Evolutionary conservation across 2,888 invertebrate genomes (phyloP).

Genomic region (Baronia brevicornis): DNA sequence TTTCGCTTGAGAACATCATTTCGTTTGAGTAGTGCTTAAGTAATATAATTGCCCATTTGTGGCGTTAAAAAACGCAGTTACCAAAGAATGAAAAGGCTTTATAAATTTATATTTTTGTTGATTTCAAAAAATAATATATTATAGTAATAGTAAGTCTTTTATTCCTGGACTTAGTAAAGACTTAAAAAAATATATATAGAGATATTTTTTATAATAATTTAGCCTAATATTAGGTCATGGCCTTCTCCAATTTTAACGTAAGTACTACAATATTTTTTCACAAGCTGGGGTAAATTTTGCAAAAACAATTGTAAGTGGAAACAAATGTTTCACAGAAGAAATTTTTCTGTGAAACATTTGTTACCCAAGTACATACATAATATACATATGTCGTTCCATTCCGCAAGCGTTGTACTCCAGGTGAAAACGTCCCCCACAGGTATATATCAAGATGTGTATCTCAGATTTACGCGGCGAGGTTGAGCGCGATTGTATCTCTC

Average conservation of each 20-base stretch:
- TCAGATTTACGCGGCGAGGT: constrained; percentile 55
- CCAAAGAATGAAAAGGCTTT: too few species aligned
- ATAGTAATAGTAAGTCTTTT: too few species aligned
- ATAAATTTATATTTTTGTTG: too few species aligned
- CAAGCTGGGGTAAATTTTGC: constrained; percentile 1
- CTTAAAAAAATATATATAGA: too few species aligned
- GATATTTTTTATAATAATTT: too few species aligned
- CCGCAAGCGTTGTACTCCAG: constrained; percentile 20
- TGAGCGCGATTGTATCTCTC: constrained; percentile 58
- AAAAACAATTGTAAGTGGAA: constrained; percentile 10
- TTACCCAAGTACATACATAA: constrained; percentile 12
- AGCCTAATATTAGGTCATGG: too few species aligned
- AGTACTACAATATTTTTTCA: too few species aligned
- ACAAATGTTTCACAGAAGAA: background rate
- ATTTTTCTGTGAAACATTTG: constrained; percentile 14
- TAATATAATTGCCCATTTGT: constrained; percentile 5
- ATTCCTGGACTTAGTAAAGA: too few species aligned
- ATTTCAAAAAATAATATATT: too few species aligned
- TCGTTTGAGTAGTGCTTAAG: constrained; percentile 5
- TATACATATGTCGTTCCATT: constrained; percentile 16
- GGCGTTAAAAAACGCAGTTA: too few species aligned
- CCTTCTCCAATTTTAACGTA: too few species aligned
- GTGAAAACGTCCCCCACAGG: constrained; percentile 30
- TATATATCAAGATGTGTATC: constrained; percentile 65
- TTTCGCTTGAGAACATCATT: constrained; percentile 10